phyloP scores from a whole-genome alignment of 2,113 vertebrate genomes.

The Chaenogobius annularis region DNA sequence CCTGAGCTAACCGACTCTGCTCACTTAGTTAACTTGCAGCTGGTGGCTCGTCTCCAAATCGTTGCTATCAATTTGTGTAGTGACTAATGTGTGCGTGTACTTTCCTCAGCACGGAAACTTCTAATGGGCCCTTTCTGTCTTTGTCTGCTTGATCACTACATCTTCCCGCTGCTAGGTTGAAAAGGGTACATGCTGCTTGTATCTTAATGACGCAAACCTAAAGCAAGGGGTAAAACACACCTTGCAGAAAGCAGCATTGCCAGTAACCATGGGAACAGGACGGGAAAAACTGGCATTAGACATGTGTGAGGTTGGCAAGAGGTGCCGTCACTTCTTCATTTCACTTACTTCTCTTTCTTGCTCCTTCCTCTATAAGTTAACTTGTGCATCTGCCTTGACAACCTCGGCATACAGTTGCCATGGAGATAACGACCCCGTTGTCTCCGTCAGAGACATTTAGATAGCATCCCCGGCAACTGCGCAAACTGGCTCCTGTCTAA shows the following conservation, averaged over 20 bases:
- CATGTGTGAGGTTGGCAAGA: constrained; percentile 23
- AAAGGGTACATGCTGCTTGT: constrained; percentile 13
- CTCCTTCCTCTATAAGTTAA: constrained; percentile 21
- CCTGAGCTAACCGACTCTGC: neutral
- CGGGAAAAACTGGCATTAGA: constrained; percentile 36
- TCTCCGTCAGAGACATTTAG: constrained; percentile 56
- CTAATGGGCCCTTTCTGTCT: neutral
- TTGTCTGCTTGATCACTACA: neutral
- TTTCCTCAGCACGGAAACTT: neutral
- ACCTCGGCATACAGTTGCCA: constrained; percentile 58
- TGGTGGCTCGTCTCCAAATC: constrained; percentile 18
- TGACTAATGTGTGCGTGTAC: constrained; percentile 9
- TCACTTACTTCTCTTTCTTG: neutral
- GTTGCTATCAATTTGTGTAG: constrained; percentile 12
- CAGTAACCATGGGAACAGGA: constrained; percentile 61
- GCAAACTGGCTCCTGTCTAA: constrained; percentile 24
- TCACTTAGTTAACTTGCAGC: constrained; percentile 22
- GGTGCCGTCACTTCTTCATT: constrained; percentile 18
- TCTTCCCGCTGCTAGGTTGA: neutral
- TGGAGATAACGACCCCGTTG: constrained; percentile 53
- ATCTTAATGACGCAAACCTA: constrained; percentile 16
- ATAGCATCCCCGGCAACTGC: constrained; percentile 41
- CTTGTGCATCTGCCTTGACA: constrained; percentile 38
- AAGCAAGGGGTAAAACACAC: constrained; percentile 7
- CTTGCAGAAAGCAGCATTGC: constrained; percentile 17